Evolutionary conservation across 1,140 invertebrate genomes (phyloP), one percentile per base, ranked within the genome.

Genomic region (Bombus pascuorum): DNA sequence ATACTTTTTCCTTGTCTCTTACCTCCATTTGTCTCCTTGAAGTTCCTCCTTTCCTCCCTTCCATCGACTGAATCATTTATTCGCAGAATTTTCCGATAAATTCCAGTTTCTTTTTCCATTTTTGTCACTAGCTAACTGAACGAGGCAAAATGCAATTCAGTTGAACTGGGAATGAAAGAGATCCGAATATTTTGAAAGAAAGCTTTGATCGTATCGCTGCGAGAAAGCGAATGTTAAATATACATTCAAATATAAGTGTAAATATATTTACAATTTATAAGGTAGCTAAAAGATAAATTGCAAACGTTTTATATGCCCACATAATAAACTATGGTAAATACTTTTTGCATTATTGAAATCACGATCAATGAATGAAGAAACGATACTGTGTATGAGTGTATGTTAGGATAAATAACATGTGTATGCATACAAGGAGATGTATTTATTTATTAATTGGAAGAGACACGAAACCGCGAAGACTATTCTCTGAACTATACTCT

Each of bases 21-120:
- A 65, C 15, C 75, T 53, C 62, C 74, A 80, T 88, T 78, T 72
- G 77, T 85, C 86, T 88, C 78, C 53, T 39, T 62, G 86, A 88
- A 72, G 28, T 68, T 85, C n/a, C 32, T 47, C 39, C 37, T 28
- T 65, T 72, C 65, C 53, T 76, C 47, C 15, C 59, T 10, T 71
- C 81, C 57, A 71, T 62, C 72, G 44, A 72, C 44, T 34, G 74
- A 88, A 75, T 73, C 57, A 85, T 88, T 78, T 62, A 75, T 39
- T 66, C 71, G 13, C 37, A 8, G 71, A 57, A 73, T 73, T 80
- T 80, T 59, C 65, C 76, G 74, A 80, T 80, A 70, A 32, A 88
- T 62, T 65, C 18, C 37, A 39, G 34, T 59, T 84, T 84, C 9
- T 37, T 10, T 6, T 62, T 57, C 13, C 22, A 9, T 25, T 9